Evolutionary conservation across 2,797 vertebrate species (phyloP).

Genomic region (Mallotus villosus): DNA sequence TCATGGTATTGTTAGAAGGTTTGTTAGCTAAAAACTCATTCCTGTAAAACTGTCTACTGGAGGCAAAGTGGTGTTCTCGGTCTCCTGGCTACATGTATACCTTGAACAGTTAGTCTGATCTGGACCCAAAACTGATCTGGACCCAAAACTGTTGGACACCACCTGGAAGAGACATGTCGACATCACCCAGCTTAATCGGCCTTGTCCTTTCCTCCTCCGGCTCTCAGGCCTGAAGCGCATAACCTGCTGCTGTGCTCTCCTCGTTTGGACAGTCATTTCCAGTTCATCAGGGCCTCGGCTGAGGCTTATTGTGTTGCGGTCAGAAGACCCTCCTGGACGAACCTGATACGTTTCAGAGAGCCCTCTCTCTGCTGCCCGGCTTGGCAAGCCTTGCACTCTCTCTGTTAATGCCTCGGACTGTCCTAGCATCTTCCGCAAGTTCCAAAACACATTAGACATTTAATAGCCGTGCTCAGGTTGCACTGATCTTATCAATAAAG

Average conservation of each 20-base stretch:
- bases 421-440: slow-evolving; percentile 73
- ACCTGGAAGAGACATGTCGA: neutral
- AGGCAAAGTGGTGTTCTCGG: neutral
- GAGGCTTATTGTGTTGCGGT: slow-evolving; percentile 57
- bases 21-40: slow-evolving; percentile 35
- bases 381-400: slow-evolving; percentile 54
- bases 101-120: neutral
- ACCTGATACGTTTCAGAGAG: slow-evolving; percentile 70
- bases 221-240: slow-evolving; percentile 42
- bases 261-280: slow-evolving; percentile 57
- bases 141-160: neutral
- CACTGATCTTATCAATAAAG: slow-evolving; percentile 73
- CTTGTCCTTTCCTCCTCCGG: neutral
- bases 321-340: slow-evolving; percentile 67
- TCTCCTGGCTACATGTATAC: neutral
- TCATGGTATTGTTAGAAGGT: slow-evolving; percentile 25
- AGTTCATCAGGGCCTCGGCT: slow-evolving; percentile 37
- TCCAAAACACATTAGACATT: slow-evolving; percentile 79
- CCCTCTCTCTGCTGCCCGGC: slow-evolving; percentile 66
- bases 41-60: neutral
- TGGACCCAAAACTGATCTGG: neutral
- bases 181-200: neutral
- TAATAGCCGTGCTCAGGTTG: slow-evolving; percentile 76
- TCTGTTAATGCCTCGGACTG: slow-evolving; percentile 61
- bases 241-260: slow-evolving; percentile 43